Evolutionary conservation across 2,113 vertebrate species (phyloP).

Genomic region (Oplegnathus fasciatus): DNA sequence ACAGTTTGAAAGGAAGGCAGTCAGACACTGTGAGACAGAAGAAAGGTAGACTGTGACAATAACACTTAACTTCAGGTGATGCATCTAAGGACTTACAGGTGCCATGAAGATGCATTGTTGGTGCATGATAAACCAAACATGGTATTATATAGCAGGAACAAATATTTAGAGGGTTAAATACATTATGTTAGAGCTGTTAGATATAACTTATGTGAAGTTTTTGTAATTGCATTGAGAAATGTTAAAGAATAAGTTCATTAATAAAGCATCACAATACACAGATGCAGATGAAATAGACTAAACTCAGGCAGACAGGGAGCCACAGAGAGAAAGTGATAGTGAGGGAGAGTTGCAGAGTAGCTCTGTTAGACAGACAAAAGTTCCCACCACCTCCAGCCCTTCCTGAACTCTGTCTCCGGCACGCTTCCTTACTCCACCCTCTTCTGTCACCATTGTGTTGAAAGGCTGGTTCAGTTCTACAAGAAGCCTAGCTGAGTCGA

Average conservation of each 20-base stretch:
- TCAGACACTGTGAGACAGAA: slow-evolving; percentile 31
- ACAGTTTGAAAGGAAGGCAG: slow-evolving; percentile 37
- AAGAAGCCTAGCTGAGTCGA: slow-evolving; percentile 38
- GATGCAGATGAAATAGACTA: not conserved
- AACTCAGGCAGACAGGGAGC: not conserved
- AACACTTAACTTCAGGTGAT: not conserved
- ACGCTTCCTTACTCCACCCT: slow-evolving; percentile 70
- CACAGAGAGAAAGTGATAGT: not conserved
- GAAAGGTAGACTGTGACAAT: not conserved
- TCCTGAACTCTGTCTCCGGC: slow-evolving; percentile 66
- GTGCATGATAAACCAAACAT: slow-evolving; percentile 1
- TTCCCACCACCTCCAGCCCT: slow-evolving; percentile 37
- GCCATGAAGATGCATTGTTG: not conserved
- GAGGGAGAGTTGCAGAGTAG: slow-evolving; percentile 22
- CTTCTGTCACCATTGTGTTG: slow-evolving; percentile 32
- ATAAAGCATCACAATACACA: not conserved
- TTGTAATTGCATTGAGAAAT: not conserved
- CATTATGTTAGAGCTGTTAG: not conserved
- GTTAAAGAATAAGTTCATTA: not conserved
- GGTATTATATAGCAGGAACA: not conserved
- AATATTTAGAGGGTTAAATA: not conserved
- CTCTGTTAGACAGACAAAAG: not conserved
- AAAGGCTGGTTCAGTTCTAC: slow-evolving; percentile 47
- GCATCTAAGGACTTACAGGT: not conserved
- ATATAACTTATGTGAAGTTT: not conserved